Evolutionary conservation across 2,797 vertebrate species (phyloP), one percentile per base, ranked within the genome.

Genomic region (Enteromius argenteus): DNA sequence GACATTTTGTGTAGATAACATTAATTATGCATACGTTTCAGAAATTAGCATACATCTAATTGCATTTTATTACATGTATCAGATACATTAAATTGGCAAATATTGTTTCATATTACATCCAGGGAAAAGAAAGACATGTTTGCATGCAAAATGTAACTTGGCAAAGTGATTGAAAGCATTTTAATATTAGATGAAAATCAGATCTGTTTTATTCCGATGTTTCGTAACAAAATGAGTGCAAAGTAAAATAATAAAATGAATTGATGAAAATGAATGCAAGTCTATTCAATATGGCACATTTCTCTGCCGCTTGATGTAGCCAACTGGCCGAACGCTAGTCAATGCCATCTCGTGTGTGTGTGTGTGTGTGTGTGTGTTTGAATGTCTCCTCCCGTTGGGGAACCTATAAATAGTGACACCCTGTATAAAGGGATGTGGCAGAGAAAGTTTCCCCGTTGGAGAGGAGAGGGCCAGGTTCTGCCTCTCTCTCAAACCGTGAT

Each of bases 401-500:
- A 94, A 93, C 93, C 93, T 91, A 88, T 94, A 94, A 94, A 96
- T 93, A 95, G 92, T 96, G 96, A 95, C 93, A 94, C 94, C 89
- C 93, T 91, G 90, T 93, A 92, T 95, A 93, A 95, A 92, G 94
- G 94, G 92, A 93, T 89, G 87, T 88, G 90, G 93, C 94, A 95
- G 93, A 87, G 89, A 96, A 96, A 96, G 94, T 96, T 96, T 96
- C 85, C 91, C 92, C 94, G 93, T 96, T 95, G 94, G 95, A 96
- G 94, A 92, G 94, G 94, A 94, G 92, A 93, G 94, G 84, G 94
- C 94, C 94, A 95, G 95, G 91, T 94, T 96, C 94, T 96, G 95
- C 94, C 95, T 96, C 95, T 93, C 94, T 95, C 93, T 93, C 88
- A 94, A 96, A 94, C 92, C 94, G 94, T 96, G 95, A 97, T 96